Conservation (phyloP, 2,888 invertebrate genomes). For the Galeopsomyia nigrocyanea region DNA sequence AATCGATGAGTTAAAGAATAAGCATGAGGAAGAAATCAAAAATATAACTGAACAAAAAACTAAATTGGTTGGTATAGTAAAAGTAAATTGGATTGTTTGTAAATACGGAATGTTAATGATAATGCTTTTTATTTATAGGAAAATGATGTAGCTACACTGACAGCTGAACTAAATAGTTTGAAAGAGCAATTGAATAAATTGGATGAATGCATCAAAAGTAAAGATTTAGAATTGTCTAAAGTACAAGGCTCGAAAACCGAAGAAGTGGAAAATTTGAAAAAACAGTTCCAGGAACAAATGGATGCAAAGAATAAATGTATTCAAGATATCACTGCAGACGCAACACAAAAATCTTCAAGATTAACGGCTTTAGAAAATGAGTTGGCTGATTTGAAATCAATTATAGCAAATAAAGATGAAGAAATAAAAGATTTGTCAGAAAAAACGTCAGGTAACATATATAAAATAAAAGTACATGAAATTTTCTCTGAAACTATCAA, state of each 20-base stretch:
- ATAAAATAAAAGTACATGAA: not conserved
- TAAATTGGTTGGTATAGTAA: conserved; percentile 60
- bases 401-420: conserved; percentile 60
- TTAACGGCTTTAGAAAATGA: conserved; percentile 60
- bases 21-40: conserved; percentile 71
- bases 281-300: conserved; percentile 61
- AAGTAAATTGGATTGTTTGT: not conserved
- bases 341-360: conserved; percentile 54
- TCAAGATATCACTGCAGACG: conserved; percentile 56
- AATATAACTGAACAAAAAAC: conserved; percentile 59
- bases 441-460: conserved; percentile 58
- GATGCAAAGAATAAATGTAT: conserved; percentile 58
- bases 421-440: conserved; percentile 62
- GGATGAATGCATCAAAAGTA: conserved; percentile 72
- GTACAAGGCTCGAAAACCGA: conserved; percentile 55
- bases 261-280: conserved; percentile 60
- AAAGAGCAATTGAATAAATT: conserved; percentile 73
- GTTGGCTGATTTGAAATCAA: conserved; percentile 57
- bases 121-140: conserved; percentile 54
- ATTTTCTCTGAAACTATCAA: too few species aligned
- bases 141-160: conserved; percentile 70
- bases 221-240: conserved; percentile 72
- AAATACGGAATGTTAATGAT: not conserved
- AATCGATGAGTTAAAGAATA: conserved; percentile 67
- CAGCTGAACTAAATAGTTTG: conserved; percentile 73